Evolutionary conservation across 1,140 invertebrate species (phyloP).

Genomic region (Bombus pyrosoma): DNA sequence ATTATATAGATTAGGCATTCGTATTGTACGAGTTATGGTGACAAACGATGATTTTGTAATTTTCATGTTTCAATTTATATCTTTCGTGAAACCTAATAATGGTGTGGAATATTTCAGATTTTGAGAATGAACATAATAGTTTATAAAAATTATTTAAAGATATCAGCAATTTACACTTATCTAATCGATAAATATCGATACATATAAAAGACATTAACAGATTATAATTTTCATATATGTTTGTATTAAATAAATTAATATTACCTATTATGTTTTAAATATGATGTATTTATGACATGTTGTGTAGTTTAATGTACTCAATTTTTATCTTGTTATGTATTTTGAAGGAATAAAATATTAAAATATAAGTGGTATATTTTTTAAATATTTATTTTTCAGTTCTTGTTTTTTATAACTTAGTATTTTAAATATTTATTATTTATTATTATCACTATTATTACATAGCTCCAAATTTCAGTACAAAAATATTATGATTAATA

Average conservation of each 20-base stretch:
- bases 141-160: not conserved
- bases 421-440: not conserved
- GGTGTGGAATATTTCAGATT: not conserved
- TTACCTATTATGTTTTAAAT: not conserved
- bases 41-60: not conserved
- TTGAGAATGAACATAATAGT: not conserved
- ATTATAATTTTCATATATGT: not conserved
- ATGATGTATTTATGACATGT: not conserved
- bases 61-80: not conserved
- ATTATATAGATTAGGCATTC: not conserved
- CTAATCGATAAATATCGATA: no score
- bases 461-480: not conserved
- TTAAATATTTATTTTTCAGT: slow-evolving; percentile 11
- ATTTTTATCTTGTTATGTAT: not conserved
- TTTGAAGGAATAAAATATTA: not conserved
- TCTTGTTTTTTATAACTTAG: not conserved
- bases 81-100: not conserved
- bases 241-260: not conserved
- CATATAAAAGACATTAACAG: not conserved
- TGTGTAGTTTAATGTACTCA: not conserved
- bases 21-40: not conserved
- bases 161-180: no score
- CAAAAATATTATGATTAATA: slow-evolving; percentile 32
- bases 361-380: not conserved
- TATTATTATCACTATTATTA: slow-evolving; percentile 15